These are phyloP conservation scores for Prostheceraeus crozeri DNA, from an alignment of 2,888 invertebrate genomes.

Conservation along the genomic window DNA sequence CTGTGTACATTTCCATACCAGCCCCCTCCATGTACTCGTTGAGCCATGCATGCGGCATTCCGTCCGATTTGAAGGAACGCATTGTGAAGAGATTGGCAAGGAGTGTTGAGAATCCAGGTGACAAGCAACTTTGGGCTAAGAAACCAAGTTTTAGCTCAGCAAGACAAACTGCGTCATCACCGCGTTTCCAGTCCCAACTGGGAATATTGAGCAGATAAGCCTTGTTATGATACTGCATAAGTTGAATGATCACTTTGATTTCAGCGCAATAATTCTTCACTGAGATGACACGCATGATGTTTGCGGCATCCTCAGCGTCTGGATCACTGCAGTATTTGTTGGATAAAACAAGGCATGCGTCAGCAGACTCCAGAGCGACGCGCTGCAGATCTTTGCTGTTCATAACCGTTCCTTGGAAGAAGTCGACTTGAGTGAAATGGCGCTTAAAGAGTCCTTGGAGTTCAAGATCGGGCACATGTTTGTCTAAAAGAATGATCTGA, in stretches of 20 bases:
- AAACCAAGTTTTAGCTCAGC: conserved; percentile 98
- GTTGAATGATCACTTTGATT: conserved; percentile 96
- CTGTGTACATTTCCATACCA: conserved; percentile 99
- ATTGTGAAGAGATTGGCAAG: conserved; percentile 99
- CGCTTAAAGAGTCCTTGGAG: conserved; percentile 99
- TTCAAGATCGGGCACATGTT: conserved; percentile 96
- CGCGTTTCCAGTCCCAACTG: conserved; percentile 99
- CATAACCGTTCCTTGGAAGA: conserved; percentile 99
- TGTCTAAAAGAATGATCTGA: conserved; percentile 98
- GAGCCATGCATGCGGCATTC: conserved; percentile 97
- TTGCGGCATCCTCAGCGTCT: conserved; percentile 98
- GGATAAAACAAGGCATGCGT: conserved; percentile 96
- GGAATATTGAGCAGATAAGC: conserved; percentile 99
- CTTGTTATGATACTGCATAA: conserved; percentile 99
- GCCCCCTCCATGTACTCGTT: conserved; percentile 99
- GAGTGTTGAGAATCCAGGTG: conserved; percentile 99
- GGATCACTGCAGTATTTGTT: conserved; percentile 99
- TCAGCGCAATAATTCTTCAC: conserved; percentile 99
- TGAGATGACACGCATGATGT: conserved; percentile 99
- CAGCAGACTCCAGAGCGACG: conserved; percentile 76
- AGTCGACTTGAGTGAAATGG: conserved; percentile 93
- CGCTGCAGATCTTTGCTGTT: conserved; percentile 99
- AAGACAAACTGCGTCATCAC: conserved; percentile 97
- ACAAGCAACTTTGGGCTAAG: conserved; percentile 97
- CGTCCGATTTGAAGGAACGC: conserved; percentile 63